phyloP scores from a whole-genome alignment of 2,113 vertebrate genomes.

The Plecotus auritus region DNA sequence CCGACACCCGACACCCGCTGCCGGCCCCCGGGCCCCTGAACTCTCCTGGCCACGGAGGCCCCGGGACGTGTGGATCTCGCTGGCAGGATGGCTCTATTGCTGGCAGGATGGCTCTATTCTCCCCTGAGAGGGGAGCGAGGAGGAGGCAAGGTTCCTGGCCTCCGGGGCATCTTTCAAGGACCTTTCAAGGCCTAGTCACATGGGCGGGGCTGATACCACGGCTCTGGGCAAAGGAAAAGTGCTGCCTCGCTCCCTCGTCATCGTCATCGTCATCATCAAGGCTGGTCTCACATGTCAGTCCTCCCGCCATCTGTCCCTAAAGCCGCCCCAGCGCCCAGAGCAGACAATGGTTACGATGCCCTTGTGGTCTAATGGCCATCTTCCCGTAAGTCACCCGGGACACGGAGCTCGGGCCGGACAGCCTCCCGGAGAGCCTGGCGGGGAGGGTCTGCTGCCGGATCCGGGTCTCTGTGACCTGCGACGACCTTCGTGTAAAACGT shows the following conservation, averaged over 20 bases:
- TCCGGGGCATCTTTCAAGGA: too few species aligned
- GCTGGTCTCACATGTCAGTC: slow-evolving; percentile 31
- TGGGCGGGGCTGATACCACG: neutral
- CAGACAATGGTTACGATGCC: neutral
- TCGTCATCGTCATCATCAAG: neutral
- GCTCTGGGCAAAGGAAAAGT: neutral
- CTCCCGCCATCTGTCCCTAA: neutral
- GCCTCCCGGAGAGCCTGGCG: too few species aligned
- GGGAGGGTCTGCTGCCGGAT: too few species aligned
- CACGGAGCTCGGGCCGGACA: neutral
- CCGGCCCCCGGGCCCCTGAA: too few species aligned
- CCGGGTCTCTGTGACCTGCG: neutral
- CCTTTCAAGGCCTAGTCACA: too few species aligned
- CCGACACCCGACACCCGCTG: too few species aligned
- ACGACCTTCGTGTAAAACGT: neutral
- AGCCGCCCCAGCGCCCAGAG: neutral
- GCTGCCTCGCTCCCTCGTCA: rapidly evolving
- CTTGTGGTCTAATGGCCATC: neutral
- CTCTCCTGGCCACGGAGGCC: too few species aligned
- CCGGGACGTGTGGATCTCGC: too few species aligned
- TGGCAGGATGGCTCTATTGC: too few species aligned
- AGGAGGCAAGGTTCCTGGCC: too few species aligned
- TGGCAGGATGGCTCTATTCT: too few species aligned
- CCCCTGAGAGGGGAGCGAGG: too few species aligned
- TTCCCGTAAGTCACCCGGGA: neutral